phyloP scores from a whole-genome alignment of 2,888 invertebrate genomes.

The Cosmia pyralina region DNA sequence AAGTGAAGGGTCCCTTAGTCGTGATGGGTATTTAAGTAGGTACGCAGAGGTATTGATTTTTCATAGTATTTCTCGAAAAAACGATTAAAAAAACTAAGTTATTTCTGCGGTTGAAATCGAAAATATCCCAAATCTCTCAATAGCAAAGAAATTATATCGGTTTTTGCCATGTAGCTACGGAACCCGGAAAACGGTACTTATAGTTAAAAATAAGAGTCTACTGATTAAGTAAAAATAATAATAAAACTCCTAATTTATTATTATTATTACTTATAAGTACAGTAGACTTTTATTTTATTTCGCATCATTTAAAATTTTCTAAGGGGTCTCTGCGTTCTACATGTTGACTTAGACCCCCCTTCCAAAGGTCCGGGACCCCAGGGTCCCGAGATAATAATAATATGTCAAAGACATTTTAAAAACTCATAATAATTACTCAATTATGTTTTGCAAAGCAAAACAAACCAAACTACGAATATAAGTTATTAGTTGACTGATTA shows the following conservation, averaged over 20 bases:
- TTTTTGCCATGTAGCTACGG: too few relatives aligned
- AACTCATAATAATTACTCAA: not conserved
- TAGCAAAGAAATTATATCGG: not conserved
- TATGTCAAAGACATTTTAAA: too few relatives aligned
- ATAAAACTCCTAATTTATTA: too few relatives aligned
- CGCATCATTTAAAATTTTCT: too few relatives aligned
- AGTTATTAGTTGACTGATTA: not conserved
- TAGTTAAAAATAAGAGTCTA: not conserved
- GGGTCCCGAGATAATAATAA: too few relatives aligned
- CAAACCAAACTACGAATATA: too few relatives aligned
- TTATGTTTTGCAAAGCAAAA: conserved; percentile 2
- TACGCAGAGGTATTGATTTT: not conserved
- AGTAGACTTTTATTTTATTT: too few relatives aligned
- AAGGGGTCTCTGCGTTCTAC: too few relatives aligned
- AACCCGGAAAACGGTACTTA: not conserved
- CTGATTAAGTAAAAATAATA: not conserved
- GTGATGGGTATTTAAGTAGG: too few relatives aligned
- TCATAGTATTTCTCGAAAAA: not conserved
- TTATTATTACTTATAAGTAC: too few relatives aligned
- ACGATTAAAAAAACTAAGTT: not conserved
- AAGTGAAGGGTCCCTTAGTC: not conserved
- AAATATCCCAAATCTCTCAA: not conserved
- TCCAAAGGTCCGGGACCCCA: too few relatives aligned
- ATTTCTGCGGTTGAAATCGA: not conserved
- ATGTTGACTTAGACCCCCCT: too few relatives aligned